Conservation (phyloP, 2,888 invertebrate genomes). For the Macrophya alboannulata region DNA sequence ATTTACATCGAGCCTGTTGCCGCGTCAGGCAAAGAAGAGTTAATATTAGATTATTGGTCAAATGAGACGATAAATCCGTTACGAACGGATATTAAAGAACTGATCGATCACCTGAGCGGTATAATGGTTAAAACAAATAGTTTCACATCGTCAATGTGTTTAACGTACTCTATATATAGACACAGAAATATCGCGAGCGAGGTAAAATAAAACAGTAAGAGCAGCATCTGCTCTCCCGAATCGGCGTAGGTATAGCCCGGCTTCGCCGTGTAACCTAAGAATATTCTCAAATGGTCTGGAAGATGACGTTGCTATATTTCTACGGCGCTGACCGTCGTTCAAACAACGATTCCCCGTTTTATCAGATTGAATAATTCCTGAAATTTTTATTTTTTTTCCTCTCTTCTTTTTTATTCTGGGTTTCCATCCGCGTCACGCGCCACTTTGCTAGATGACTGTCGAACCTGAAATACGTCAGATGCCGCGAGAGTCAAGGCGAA, state of each 20-base stretch:
- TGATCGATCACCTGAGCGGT: neutral
- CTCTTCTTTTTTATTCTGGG: neutral
- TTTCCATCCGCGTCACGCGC: conserved; percentile 11
- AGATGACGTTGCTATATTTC: conserved; percentile 27
- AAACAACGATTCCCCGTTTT: neutral
- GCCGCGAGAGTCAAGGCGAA: too few species aligned
- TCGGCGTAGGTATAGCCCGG: neutral
- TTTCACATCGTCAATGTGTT: neutral
- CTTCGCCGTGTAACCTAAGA: conserved; percentile 4
- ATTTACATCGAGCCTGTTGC: conserved; percentile 24
- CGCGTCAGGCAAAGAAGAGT: conserved; percentile 12
- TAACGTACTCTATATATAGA: neutral
- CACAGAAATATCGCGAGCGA: neutral
- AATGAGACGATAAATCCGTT: conserved; percentile 33
- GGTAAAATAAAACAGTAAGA: neutral
- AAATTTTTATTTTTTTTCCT: neutral
- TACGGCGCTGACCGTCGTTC: conserved; percentile 34
- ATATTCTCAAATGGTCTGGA: conserved; percentile 38
- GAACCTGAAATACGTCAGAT: neutral
- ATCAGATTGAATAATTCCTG: conserved; percentile 14
- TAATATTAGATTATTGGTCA: conserved; percentile 49
- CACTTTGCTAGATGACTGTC: neutral
- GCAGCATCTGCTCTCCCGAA: neutral
- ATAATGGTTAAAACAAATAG: neutral
- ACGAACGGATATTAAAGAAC: neutral